Percentiles rank a stretch among this genome's conserved stretches.
phyloP scores from a whole-genome alignment of 1,140 invertebrate genomes.

The Octopus sinensis region DNA sequence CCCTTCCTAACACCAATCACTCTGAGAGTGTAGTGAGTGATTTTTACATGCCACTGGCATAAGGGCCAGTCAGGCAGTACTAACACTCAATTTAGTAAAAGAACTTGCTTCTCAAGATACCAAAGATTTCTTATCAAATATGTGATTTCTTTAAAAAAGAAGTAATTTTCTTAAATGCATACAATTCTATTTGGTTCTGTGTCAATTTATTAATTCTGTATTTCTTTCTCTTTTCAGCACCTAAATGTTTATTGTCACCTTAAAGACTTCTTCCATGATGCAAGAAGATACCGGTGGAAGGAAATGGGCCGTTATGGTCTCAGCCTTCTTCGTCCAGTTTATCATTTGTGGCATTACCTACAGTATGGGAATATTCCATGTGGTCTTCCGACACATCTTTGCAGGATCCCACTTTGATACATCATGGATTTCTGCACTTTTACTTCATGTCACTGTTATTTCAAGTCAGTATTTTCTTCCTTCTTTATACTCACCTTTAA shows the following conservation, averaged over 20 bases:
- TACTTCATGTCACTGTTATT: constrained; percentile 79
- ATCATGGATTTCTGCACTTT: constrained; percentile 83
- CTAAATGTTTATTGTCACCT: constrained; percentile 48
- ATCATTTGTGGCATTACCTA: constrained; percentile 87
- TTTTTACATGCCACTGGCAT: no score
- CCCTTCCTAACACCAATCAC: no score
- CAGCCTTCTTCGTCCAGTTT: constrained; percentile 85
- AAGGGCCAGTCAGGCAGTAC: no score
- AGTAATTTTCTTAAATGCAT: constrained; percentile 1
- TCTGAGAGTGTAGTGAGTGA: no score
- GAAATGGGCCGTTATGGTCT: constrained; percentile 71
- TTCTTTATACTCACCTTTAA: no score
- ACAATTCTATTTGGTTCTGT: neutral
- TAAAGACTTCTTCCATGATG: constrained; percentile 28
- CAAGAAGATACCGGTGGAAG: constrained; percentile 59
- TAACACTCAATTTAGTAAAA: no score
- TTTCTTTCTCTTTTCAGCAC: constrained; percentile 29
- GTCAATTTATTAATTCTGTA: neutral
- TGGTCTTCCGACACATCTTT: constrained; percentile 83
- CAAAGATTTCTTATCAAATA: neutral
- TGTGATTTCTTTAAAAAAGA: constrained; percentile 22
- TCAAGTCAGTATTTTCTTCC: constrained; percentile 64
- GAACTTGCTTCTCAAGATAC: no score
- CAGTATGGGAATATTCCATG: constrained; percentile 87
- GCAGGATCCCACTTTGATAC: constrained; percentile 78